Conservation (phyloP, 2,797 vertebrate genomes). For the Chiroxiphia lanceolata region DNA sequence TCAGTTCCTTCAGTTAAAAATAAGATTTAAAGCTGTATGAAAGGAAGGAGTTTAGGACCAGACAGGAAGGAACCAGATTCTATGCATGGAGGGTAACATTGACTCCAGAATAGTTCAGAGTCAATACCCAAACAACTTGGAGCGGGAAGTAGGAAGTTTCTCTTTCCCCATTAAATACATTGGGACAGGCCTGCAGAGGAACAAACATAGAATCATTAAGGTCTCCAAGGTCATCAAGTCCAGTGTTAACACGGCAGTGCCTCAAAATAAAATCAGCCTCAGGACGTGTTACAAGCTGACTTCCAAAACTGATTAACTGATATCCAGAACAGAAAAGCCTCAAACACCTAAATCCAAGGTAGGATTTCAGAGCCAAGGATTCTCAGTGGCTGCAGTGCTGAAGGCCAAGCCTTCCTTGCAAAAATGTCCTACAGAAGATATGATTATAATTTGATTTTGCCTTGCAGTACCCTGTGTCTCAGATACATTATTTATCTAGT, state of each 20-base stretch:
- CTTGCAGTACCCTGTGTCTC: not conserved
- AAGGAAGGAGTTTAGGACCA: not conserved
- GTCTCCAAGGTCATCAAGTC: not conserved
- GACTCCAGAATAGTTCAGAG: not conserved
- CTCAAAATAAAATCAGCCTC: not conserved
- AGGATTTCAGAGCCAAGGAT: not conserved
- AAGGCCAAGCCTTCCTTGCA: not conserved
- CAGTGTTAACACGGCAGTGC: not conserved
- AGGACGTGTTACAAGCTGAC: not conserved
- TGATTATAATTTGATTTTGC: not conserved
- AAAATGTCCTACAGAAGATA: not conserved
- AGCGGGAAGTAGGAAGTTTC: not conserved
- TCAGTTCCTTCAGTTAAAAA: not conserved
- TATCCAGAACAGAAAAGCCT: not conserved
- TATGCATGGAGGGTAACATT: fast-evolving
- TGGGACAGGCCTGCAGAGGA: not conserved
- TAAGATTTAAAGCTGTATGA: not conserved
- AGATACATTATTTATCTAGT: not conserved
- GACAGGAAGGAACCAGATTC: not conserved
- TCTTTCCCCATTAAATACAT: not conserved
- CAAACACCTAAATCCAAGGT: not conserved
- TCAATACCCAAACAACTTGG: not conserved
- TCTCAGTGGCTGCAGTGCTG: not conserved
- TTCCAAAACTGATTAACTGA: not conserved
- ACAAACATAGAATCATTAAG: not conserved